These are phyloP conservation scores for Thaumatotibia leucotreta DNA, from an alignment of 1,140 invertebrate species.

Conservation along the genomic window DNA sequence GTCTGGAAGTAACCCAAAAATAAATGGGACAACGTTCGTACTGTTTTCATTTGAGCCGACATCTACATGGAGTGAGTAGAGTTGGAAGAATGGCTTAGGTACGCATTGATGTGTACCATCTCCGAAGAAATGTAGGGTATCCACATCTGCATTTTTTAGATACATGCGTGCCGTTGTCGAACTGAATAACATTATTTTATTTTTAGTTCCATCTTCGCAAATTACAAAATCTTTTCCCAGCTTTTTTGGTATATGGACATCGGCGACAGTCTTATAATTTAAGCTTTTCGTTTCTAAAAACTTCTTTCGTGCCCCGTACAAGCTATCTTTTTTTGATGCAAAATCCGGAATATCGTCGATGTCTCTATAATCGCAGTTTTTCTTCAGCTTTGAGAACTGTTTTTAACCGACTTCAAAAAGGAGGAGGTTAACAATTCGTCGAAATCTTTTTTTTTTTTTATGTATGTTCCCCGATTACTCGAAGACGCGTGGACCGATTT, in stretches of 20 bases:
- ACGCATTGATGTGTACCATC: background rate
- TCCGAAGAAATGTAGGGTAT: too few species aligned
- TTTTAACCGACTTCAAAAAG: too few species aligned
- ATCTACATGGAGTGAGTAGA: background rate
- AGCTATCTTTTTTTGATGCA: background rate
- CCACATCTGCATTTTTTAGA: too few species aligned
- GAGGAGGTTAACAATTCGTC: too few species aligned
- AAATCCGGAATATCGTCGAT: background rate
- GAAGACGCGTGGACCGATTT: too few species aligned
- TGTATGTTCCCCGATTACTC: too few species aligned
- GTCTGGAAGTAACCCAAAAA: too few species aligned
- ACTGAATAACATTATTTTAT: too few species aligned
- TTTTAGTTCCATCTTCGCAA: background rate
- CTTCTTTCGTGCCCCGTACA: background rate
- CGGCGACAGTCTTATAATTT: background rate
- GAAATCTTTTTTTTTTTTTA: too few species aligned
- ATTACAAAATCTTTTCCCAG: background rate
- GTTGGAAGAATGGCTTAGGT: background rate
- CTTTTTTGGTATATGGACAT: background rate
- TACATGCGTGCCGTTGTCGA: too few species aligned
- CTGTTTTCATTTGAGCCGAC: background rate
- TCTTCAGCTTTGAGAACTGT: background rate
- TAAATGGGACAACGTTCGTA: background rate
- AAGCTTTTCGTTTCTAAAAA: background rate
- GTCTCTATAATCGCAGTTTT: background rate